Percentiles rank a stretch among this genome's conserved stretches.
phyloP scores from a whole-genome alignment of 2,797 vertebrate species.

The Arnoldichthys spilopterus region DNA sequence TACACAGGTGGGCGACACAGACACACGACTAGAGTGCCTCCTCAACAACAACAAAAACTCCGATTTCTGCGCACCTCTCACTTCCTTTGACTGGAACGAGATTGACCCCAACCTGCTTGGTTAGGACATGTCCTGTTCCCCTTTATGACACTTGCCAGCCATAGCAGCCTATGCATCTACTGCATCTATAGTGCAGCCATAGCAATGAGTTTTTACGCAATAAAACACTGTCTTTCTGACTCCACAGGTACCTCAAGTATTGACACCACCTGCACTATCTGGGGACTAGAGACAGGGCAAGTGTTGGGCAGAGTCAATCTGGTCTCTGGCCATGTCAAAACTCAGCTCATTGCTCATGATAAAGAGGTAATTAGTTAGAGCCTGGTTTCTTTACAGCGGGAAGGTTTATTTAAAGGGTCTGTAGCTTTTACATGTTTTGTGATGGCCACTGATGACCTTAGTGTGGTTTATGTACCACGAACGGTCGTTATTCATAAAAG shows the following conservation, averaged over 20 bases:
- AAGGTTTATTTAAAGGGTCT: too few relatives aligned
- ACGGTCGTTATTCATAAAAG: too few relatives aligned
- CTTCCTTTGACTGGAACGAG: constrained; percentile 99
- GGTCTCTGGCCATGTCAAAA: constrained; percentile 97
- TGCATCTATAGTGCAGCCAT: too few relatives aligned
- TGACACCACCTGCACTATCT: constrained; percentile 98
- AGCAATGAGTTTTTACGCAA: too few relatives aligned
- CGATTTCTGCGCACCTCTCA: constrained; percentile 96
- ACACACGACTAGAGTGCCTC: constrained; percentile 96
- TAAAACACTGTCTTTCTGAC: too few relatives aligned
- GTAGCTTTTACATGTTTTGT: too few relatives aligned
- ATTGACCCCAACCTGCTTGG: constrained; percentile 97
- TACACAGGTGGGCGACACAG: constrained; percentile 80
- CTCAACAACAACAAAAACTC: constrained; percentile 99
- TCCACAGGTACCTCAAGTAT: constrained; percentile 93
- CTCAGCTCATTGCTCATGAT: constrained; percentile 96
- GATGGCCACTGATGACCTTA: too few relatives aligned
- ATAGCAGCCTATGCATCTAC: too few relatives aligned
- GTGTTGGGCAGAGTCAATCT: constrained; percentile 95
- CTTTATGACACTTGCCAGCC: too few relatives aligned
- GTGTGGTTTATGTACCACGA: too few relatives aligned
- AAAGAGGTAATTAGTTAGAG: constrained; percentile 85
- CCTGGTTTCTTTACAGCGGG: neutral
- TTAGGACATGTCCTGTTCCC: constrained; percentile 66
- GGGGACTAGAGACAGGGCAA: constrained; percentile 97